These are phyloP conservation scores for Chloroclysta siterata DNA, from an alignment of 2,888 invertebrate species.

Conservation along the genomic window DNA sequence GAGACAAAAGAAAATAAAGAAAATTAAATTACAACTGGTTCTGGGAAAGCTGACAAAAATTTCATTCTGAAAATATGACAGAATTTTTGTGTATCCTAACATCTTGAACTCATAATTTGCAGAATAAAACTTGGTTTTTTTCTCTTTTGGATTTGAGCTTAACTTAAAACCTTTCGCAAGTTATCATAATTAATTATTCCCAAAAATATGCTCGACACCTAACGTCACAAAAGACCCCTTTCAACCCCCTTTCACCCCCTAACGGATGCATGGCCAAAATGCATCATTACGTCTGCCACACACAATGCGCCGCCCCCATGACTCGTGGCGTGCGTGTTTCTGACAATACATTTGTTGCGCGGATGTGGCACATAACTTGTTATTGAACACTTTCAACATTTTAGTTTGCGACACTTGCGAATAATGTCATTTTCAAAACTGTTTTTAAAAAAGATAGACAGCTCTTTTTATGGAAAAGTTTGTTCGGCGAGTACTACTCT, in stretches of 20 bases:
- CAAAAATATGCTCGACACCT: slow-evolving; percentile 37
- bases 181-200: slow-evolving; percentile 8
- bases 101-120: slow-evolving; percentile 29
- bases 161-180: neutral
- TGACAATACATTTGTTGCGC: slow-evolving; percentile 46
- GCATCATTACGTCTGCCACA: slow-evolving; percentile 65
- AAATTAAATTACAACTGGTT: slow-evolving; percentile 57
- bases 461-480: too few relatives aligned
- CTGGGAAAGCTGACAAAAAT: slow-evolving; percentile 39
- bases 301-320: slow-evolving; percentile 54
- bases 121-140: neutral
- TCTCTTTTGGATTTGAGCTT: neutral
- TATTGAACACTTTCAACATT: slow-evolving; percentile 33
- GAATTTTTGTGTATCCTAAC: slow-evolving; percentile 31
- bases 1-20: slow-evolving; percentile 57
- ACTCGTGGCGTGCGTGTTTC: slow-evolving; percentile 36
- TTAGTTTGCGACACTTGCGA: slow-evolving; percentile 26
- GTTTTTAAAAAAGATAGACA: too few relatives aligned
- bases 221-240: slow-evolving; percentile 44
- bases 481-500: too few relatives aligned
- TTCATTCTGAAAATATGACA: slow-evolving; percentile 36
- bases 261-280: slow-evolving; percentile 62
- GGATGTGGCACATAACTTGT: slow-evolving; percentile 33
- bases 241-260: slow-evolving; percentile 40
- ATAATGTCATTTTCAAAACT: neutral